Percentiles rank a stretch among this genome's conserved stretches.
phyloP scores from a whole-genome alignment of 2,888 invertebrate species.

The Dugesia japonica region DNA sequence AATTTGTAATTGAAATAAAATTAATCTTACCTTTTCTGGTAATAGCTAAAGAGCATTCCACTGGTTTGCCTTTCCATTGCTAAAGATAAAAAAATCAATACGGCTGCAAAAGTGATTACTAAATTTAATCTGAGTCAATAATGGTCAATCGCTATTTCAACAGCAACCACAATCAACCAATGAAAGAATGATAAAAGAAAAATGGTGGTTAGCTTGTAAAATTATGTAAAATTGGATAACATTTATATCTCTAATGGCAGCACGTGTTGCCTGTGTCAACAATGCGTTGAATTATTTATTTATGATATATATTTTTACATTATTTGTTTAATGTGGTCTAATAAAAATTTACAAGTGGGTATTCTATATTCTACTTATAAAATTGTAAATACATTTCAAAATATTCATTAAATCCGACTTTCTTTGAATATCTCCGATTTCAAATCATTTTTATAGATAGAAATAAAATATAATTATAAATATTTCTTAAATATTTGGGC shows the following conservation, averaged over 20 bases:
- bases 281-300: neutral
- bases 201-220: too few species aligned
- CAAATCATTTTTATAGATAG: too few species aligned
- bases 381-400: too few species aligned
- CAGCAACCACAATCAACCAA: neutral
- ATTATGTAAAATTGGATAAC: neutral
- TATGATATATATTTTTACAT: too few species aligned
- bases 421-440: too few species aligned
- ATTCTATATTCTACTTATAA: too few species aligned
- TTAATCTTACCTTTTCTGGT: neutral
- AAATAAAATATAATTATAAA: too few species aligned
- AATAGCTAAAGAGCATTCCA: conserved; percentile 2
- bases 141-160: neutral
- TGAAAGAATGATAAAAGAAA: neutral
- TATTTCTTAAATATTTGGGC: too few species aligned
- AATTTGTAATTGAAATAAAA: neutral
- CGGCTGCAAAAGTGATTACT: neutral
- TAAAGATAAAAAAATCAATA: neutral
- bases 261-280: too few species aligned
- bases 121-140: neutral
- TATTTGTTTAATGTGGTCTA: too few species aligned
- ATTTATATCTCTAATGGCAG: neutral
- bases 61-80: neutral
- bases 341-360: too few species aligned
- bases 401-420: too few species aligned